Evolutionary conservation across 1,140 invertebrate species (phyloP).

Genomic region (Steinernema khuongi): DNA sequence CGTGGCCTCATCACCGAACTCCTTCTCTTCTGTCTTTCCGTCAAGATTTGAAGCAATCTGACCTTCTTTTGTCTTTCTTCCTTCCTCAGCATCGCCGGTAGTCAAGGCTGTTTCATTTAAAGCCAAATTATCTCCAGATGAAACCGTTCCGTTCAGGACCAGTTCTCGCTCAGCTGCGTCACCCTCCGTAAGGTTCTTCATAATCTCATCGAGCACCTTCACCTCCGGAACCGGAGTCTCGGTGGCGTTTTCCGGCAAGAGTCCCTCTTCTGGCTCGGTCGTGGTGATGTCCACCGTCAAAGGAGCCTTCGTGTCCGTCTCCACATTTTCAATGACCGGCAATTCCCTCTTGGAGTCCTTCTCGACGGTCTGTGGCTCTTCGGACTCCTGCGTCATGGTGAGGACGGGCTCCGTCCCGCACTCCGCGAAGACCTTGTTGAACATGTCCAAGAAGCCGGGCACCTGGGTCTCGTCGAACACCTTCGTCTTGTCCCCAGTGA

Average conservation of each 20-base stretch:
- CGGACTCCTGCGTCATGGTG: constrained; percentile 7
- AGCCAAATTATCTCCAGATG: too few relatives aligned
- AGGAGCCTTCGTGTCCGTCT: background rate
- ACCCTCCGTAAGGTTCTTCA: background rate
- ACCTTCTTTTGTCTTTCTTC: background rate
- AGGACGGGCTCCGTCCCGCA: background rate
- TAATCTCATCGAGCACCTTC: background rate
- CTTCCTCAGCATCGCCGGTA: background rate
- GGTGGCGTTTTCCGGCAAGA: background rate
- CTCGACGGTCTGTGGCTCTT: background rate
- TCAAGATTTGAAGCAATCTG: background rate
- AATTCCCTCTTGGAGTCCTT: background rate
- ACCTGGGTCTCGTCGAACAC: constrained; percentile 14
- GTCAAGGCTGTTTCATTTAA: too few relatives aligned
- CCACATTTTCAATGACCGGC: background rate
- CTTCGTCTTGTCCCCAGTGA: background rate
- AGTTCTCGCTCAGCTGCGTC: background rate
- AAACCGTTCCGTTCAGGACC: background rate
- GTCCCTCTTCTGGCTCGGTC: background rate
- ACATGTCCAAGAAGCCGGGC: background rate
- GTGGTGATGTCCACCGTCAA: background rate
- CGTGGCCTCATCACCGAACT: background rate
- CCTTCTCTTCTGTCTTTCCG: background rate
- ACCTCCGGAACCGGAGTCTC: background rate
- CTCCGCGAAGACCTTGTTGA: background rate